phyloP scores from a whole-genome alignment of 2,888 invertebrate genomes.

The Lithosia quadra region DNA sequence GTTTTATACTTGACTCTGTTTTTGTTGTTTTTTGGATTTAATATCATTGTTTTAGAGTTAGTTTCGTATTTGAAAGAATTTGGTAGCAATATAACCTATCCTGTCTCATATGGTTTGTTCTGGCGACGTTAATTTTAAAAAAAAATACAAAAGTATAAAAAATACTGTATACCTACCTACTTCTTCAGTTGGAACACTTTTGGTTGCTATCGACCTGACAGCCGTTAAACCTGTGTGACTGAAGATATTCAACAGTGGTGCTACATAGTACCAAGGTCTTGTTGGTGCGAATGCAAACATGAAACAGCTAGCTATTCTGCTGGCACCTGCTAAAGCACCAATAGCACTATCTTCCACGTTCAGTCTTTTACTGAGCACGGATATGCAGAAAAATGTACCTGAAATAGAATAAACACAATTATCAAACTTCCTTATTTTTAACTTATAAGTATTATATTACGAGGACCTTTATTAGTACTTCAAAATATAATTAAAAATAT shows the following conservation, averaged over 20 bases:
- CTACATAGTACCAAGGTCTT: conserved; percentile 81
- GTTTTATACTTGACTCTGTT: no score
- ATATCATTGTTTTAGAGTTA: no score
- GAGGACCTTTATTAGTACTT: no score
- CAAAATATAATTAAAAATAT: no score
- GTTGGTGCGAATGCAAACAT: conserved; percentile 83
- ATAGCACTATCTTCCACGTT: conserved; percentile 82
- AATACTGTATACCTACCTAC: conserved; percentile 70
- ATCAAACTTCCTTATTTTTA: background rate
- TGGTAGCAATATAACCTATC: no score
- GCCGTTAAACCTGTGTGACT: conserved; percentile 86
- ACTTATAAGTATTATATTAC: no score
- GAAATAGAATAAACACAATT: conserved; percentile 5
- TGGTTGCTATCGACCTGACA: conserved; percentile 85
- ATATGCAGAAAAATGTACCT: conserved; percentile 84
- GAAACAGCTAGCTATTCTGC: conserved; percentile 85
- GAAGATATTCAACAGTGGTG: conserved; percentile 83
- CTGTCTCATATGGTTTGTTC: background rate
- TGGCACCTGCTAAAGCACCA: conserved; percentile 80
- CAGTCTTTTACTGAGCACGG: conserved; percentile 75
- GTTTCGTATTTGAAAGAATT: no score
- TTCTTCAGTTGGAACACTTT: conserved; percentile 85
- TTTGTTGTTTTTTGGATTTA: no score
- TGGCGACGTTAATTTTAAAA: no score
- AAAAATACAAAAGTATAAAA: background rate